These are phyloP conservation scores for Acleris literana DNA, from an alignment of 2,888 invertebrate genomes.

Conservation along the genomic window DNA sequence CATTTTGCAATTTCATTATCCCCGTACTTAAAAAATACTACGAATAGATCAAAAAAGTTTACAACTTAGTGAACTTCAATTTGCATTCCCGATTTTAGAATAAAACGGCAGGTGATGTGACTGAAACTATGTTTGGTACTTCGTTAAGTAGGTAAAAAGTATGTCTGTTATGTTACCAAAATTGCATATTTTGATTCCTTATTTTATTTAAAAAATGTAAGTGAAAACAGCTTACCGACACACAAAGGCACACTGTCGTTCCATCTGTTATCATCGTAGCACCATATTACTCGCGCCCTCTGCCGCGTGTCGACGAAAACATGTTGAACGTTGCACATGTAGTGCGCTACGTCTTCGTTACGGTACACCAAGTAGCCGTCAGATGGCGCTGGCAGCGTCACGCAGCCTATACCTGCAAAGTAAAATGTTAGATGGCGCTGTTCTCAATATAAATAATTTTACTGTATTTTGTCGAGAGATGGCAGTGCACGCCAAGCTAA, in stretches of 20 bases:
- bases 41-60: too few species aligned
- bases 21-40: too few species aligned
- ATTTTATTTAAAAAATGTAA: not conserved
- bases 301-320: slow-evolving; percentile 87
- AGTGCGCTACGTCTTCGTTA: slow-evolving; percentile 86
- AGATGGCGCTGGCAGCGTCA: slow-evolving; percentile 85
- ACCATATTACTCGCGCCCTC: slow-evolving; percentile 85
- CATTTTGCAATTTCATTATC: too few species aligned
- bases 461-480: slow-evolving; percentile 7
- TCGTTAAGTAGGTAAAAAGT: too few species aligned
- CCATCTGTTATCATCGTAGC: slow-evolving; percentile 87
- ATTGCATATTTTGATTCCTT: too few species aligned
- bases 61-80: too few species aligned
- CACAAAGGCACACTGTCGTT: slow-evolving; percentile 85
- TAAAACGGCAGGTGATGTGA: too few species aligned
- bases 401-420: slow-evolving; percentile 86
- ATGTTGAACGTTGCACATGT: slow-evolving; percentile 87
- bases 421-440: slow-evolving; percentile 46
- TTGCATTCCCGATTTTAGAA: too few species aligned
- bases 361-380: slow-evolving; percentile 87
- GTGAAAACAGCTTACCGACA: slow-evolving; percentile 82
- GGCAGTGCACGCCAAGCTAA: not conserved
- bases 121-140: too few species aligned
- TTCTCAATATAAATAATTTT: slow-evolving; percentile 4
- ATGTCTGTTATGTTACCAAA: too few species aligned